Conservation (phyloP, 2,113 vertebrate genomes). For the Apodemus sylvaticus region DNA sequence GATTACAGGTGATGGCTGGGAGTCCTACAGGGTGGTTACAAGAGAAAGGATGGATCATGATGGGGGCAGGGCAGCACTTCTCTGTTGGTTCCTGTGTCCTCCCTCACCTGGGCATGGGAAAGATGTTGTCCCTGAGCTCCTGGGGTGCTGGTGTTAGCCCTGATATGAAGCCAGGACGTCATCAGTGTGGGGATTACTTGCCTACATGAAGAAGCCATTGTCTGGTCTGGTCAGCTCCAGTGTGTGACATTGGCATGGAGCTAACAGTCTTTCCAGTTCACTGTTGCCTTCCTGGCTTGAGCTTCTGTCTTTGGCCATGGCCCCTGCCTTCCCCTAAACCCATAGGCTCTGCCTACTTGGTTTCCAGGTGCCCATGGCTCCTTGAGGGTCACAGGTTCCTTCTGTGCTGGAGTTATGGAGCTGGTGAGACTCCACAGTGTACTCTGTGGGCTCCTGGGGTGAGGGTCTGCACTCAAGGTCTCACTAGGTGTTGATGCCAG, state of each 20-base stretch:
- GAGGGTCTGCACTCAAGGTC: neutral
- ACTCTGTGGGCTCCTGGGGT: neutral
- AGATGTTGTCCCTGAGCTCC: neutral
- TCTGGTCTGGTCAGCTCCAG: neutral
- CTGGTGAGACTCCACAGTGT: neutral
- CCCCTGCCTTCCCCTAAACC: neutral
- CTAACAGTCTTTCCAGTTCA: neutral
- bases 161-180: neutral
- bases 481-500: neutral
- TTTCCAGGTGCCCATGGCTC: fast-evolving
- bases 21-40: fast-evolving
- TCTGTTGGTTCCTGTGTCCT: neutral
- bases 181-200: neutral
- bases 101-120: neutral
- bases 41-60: neutral
- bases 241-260: neutral
- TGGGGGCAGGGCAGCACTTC: neutral
- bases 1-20: too few relatives aligned
- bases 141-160: neutral
- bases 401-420: neutral
- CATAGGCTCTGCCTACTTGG: fast-evolving
- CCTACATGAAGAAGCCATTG: neutral
- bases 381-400: neutral
- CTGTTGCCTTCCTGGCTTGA: neutral
- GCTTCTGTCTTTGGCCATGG: neutral